Evolutionary conservation across 1,140 invertebrate species (phyloP).

Genomic region (Apis dorsata): DNA sequence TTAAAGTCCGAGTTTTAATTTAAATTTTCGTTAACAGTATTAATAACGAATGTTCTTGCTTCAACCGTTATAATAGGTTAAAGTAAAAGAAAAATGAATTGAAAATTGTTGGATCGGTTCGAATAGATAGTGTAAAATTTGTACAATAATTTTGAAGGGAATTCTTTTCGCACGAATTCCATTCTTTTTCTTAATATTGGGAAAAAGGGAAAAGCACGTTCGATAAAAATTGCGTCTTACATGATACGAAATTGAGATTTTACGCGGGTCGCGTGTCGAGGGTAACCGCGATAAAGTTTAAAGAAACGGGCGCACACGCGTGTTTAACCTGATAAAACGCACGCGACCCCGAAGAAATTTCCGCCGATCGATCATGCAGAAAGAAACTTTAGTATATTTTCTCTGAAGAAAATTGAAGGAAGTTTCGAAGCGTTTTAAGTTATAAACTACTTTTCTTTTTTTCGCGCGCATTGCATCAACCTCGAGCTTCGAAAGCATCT

Average conservation of each 20-base stretch:
- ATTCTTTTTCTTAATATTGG: neutral
- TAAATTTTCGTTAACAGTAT: too few relatives aligned
- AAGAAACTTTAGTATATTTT: neutral
- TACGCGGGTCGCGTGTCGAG: constrained; percentile 4
- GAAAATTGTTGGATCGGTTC: too few relatives aligned
- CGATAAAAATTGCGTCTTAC: constrained; percentile 8
- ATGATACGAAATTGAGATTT: neutral
- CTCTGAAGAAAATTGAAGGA: neutral
- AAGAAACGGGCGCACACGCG: constrained; percentile 17
- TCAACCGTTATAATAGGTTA: too few relatives aligned
- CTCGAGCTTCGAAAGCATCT: too few relatives aligned
- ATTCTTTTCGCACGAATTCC: neutral
- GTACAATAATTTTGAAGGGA: neutral
- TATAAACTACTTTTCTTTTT: too few relatives aligned
- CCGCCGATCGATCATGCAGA: neutral
- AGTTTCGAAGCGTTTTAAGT: neutral
- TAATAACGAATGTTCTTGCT: too few relatives aligned
- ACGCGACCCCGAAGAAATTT: neutral
- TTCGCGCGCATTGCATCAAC: too few relatives aligned
- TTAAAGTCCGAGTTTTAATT: too few relatives aligned
- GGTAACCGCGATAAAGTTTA: neutral
- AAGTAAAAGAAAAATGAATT: too few relatives aligned
- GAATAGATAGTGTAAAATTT: too few relatives aligned
- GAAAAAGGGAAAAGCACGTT: neutral
- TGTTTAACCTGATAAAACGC: constrained; percentile 10